Conservation (phyloP, 2,797 vertebrate genomes). For the Sternarchorhynchus goeldii region DNA sequence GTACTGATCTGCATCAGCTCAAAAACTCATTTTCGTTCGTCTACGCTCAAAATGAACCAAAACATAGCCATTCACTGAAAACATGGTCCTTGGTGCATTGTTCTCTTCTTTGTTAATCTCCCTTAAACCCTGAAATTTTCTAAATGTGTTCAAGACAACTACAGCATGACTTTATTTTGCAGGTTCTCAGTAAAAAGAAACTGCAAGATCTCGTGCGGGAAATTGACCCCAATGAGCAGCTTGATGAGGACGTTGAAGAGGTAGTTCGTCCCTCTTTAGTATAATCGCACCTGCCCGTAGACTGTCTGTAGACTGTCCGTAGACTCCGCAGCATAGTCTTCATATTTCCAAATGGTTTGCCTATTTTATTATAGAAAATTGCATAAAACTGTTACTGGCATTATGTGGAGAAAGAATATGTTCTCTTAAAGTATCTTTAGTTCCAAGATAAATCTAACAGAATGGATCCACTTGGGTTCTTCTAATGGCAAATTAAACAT, state of each 20-base stretch:
- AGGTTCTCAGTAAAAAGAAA: constrained; percentile 99
- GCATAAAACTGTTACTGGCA: no score
- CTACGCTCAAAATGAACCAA: neutral
- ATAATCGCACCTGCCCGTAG: neutral
- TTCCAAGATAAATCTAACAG: no score
- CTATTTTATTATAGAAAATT: no score
- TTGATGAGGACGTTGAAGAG: constrained; percentile 98
- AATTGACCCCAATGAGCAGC: constrained; percentile 96
- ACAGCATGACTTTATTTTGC: neutral
- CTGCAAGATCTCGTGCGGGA: constrained; percentile 96
- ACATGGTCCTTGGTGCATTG: neutral
- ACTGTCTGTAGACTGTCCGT: neutral
- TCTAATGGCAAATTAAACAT: no score
- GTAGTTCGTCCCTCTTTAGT: constrained; percentile 65
- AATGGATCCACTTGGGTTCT: no score
- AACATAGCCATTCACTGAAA: neutral
- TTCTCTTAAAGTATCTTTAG: no score
- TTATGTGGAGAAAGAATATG: no score
- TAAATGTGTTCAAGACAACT: neutral
- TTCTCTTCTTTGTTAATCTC: neutral
- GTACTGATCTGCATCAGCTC: neutral
- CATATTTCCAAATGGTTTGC: neutral
- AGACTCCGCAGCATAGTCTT: neutral
- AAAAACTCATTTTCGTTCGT: neutral
- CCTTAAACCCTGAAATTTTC: neutral